Evolutionary conservation across 2,888 invertebrate genomes (phyloP).

Genomic region (Himalopsyche tibetana): DNA sequence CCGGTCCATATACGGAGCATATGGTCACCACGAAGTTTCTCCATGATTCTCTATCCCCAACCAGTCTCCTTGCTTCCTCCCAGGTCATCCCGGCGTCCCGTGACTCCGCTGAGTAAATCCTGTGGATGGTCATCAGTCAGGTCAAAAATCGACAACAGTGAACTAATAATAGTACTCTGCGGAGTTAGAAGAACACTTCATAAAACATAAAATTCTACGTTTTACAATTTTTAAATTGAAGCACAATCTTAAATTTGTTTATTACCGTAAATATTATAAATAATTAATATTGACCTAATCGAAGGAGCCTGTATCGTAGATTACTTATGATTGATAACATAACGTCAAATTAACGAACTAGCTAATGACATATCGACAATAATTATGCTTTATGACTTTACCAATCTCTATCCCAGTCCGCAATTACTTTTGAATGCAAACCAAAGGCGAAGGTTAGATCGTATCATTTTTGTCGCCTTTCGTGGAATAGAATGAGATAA

Average conservation of each 20-base stretch:
- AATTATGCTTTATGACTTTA: slow-evolving; percentile 4
- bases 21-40: too few relatives aligned
- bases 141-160: too few relatives aligned
- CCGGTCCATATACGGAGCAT: too few relatives aligned
- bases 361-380: slow-evolving; percentile 17
- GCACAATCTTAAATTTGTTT: background rate
- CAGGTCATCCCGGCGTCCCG: too few relatives aligned
- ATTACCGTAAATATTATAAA: background rate
- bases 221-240: background rate
- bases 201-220: too few relatives aligned
- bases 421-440: background rate
- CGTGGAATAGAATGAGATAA: slow-evolving; percentile 20
- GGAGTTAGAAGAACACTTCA: too few relatives aligned
- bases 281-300: background rate
- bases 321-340: background rate
- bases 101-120: too few relatives aligned
- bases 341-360: background rate
- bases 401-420: background rate
- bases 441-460: background rate
- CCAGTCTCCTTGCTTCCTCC: too few relatives aligned
- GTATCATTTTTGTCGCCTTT: slow-evolving; percentile 40
- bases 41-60: too few relatives aligned
- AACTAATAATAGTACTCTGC: too few relatives aligned
- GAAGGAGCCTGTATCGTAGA: background rate
- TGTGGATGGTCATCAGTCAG: too few relatives aligned